Base-by-base conservation (phyloP, 2,797 vertebrate genomes). In the Oryzias dopingdopingensis region DNA sequence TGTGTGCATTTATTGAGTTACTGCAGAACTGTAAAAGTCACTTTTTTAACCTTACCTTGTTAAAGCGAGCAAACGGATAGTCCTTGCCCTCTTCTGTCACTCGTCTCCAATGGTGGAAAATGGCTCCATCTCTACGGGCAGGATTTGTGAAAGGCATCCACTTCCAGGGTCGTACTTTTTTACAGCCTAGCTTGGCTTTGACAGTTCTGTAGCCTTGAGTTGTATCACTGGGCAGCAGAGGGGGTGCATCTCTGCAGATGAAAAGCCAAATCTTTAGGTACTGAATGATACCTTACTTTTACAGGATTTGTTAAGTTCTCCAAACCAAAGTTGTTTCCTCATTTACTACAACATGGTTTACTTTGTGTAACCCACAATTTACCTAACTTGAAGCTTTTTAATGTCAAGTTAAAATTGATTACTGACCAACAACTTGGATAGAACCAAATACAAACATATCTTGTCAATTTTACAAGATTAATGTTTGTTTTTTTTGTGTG, bases 121-220 rank as follows among this genome's bases (percentile, higher is more conserved):
- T 96, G 0, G 97, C 97, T 4, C 97, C 97, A 37, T 99, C 97
- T 77, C 95, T 96, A 44, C 97, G 94, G 0, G 97, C 97, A 22
- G 97, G 96, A 83, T 99, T 98, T 43, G 94, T 94, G 71, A 99
- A 99, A 5, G 97, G 96, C 96, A 98, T 99, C 97, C 97, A 99
- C 58, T 98, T 98, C 97, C 97, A 99, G 15, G 97, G 97, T 3
- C 97, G 93, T 17, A 99, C 97, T 60, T 95, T 96, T 90, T 98
- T 98, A 82, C 97, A 99, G 49, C 97, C 97, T 62, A 99, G 76
- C 69, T 98, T 98, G 65, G 97, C 97, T 85, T 99, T 99, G 50
- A 98, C 97, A 0, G 97, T 99, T 63, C 96, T 94, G 80, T 99
- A 99, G 51, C 97, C 97, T 85, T 99, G 97, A 52, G 96, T 96